Evolutionary conservation across 2,113 vertebrate species (phyloP), one percentile per base, ranked within the genome.

Genomic region (Tapirus terrestris): DNA sequence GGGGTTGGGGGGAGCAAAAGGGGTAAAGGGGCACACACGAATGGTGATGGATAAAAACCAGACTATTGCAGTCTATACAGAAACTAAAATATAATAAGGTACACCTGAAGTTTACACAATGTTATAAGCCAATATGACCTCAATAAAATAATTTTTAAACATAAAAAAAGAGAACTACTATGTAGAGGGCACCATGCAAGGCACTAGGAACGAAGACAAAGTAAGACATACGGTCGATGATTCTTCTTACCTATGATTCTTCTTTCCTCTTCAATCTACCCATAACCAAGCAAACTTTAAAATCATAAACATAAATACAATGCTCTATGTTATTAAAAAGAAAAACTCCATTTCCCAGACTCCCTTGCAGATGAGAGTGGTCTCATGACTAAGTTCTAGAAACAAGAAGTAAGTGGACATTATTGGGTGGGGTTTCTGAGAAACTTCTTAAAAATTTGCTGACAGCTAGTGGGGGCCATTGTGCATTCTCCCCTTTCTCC

Each of bases 211-310:
- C 51, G 20, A 67, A 81, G 58, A 94, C 27, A 53, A 84, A 39
- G 48, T 39, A 83, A 77, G 29, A 77, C 36, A 91, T n/a, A 82
- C 60, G 29, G 14, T 56, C 43, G 61, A 61, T 56, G 25, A 86
- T 70, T 61, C 53, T 89, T 85, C 11, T 85, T 48, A 48, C 48
- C 48, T 48, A 48, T 48, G 48, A 48, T 2, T 48, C 48, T 48
- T 7, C 48, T 48, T 48, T 48, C 6, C 60, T 92, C 82, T 77
- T 8, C 23, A 92, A 45, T 21, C 68, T 3, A 76, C 51, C 33
- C n/a, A 70, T n/a, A 88, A 92, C 68, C 53, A 92, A 94, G 60
- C n/a, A 95, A 90, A 89, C 27, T 84, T 93, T 72, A 89, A 93
- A 77, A 89, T 63, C 43, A 89, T 31, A 77, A 76, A 91, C 29